Base-by-base conservation (phyloP, 2,797 vertebrate species). In the Coilia nasus region DNA sequence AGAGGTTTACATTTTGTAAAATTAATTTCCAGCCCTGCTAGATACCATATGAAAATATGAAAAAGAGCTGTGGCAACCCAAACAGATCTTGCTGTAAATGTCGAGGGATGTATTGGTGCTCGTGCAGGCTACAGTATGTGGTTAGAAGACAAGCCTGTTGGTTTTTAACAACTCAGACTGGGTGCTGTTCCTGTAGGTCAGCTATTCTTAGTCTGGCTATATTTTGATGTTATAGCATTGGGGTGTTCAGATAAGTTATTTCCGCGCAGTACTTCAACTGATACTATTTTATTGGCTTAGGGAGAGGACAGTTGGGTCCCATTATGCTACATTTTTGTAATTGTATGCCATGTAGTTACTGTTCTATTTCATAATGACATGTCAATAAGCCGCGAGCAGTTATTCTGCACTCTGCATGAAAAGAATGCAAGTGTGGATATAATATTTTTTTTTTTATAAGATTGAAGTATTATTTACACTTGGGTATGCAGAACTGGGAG, bases 151-250 rank as follows among this genome's bases (percentile, higher is more conserved):
- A 44, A 44, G 71, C 31, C 35, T 35, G 10, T 21, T 44, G 9
- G 31, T 78, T 78, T 78, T 41, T 0, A 0, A 31, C 71, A 44
- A 78, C 41, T 78, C 89, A 87, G 92, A 91, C 93, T 93, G 90
- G 93, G 96, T 95, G 95, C 95, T 95, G 97, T 96, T 97, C 97
- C 96, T 96, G 95, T 97, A 97, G 98, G 97, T 98, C 98, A 98
- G 97, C 97, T 99, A 99, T 99, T 98, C 97, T 98, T 99, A 97
- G 97, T 93, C 92, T 93, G 90, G 96, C 97, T 99, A 99, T 99
- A 99, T 78, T 97, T 78, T 97, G 95, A 97, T 97, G 96, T 98
- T 96, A 97, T 97, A 96, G 97, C 96, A 98, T 97, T 94, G 97
- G 97, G 95, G 96, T 95, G 97, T 97, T 98, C 98, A 98, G 98